A percentile compares a stretch with the other conserved stretches of the same genome.
Evolutionary conservation across 2,888 invertebrate species (phyloP).

Genomic region (Thelaira solivaga): DNA sequence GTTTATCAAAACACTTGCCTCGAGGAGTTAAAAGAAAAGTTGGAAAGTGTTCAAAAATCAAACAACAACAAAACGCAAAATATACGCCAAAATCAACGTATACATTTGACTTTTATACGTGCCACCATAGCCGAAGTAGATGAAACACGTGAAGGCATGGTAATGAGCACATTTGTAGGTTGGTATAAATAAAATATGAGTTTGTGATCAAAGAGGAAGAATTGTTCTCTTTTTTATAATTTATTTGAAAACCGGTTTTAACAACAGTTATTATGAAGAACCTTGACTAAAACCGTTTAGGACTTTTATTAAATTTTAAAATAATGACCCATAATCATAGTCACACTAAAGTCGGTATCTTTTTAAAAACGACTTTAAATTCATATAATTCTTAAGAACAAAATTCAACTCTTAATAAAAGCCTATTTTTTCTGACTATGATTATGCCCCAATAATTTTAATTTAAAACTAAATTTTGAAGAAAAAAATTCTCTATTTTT

Average conservation of each 20-base stretch:
- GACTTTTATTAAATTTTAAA: no score
- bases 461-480: neutral
- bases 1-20: conserved; percentile 72
- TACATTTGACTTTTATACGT: conserved; percentile 68
- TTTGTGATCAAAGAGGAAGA: neutral
- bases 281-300: no score
- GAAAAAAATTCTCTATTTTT: conserved; percentile 65
- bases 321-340: no score
- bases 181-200: conserved; percentile 62
- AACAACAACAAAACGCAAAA: neutral
- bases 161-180: conserved; percentile 75
- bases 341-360: no score
- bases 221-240: no score
- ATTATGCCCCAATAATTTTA: no score
- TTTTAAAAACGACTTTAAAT: no score
- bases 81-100: conserved; percentile 42
- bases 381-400: no score
- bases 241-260: no score
- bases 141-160: conserved; percentile 67
- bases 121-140: conserved; percentile 67
- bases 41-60: conserved; percentile 58
- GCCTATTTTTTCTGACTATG: no score
- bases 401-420: no score
- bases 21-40: conserved; percentile 59
- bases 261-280: no score